Evolutionary conservation across 1,140 invertebrate genomes (phyloP).

Genomic region (Bicyclus anynana): DNA sequence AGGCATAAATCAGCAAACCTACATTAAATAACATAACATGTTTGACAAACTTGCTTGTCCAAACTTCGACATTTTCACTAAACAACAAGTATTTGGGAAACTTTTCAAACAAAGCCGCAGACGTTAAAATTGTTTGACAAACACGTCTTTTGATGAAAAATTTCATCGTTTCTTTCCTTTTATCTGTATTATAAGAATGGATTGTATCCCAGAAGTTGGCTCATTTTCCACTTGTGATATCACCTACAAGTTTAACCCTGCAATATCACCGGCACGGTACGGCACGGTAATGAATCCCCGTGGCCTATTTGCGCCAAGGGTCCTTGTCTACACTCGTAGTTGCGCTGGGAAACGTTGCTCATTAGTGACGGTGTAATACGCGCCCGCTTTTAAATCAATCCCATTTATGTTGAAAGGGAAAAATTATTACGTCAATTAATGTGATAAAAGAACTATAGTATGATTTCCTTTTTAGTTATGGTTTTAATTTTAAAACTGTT

Average conservation of each 20-base stretch:
- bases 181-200: no score
- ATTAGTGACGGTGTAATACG: slow-evolving; percentile 28
- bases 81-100: no score
- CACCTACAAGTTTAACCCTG: slow-evolving; percentile 1
- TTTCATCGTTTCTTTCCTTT: no score
- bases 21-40: no score
- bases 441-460: not conserved
- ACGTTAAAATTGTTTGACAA: no score
- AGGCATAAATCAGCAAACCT: no score
- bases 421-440: slow-evolving; percentile 1
- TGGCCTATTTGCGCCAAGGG: slow-evolving; percentile 29
- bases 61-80: no score
- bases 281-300: slow-evolving; percentile 19
- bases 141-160: no score
- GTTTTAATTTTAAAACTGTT: no score
- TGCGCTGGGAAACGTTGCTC: slow-evolving; percentile 26
- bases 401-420: slow-evolving; percentile 5
- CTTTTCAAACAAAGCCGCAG: no score
- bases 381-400: slow-evolving; percentile 13
- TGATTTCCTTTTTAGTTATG: no score
- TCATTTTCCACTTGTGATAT: not conserved
- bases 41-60: no score
- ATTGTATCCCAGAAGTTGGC: not conserved
- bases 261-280: slow-evolving; percentile 14
- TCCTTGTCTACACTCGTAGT: slow-evolving; percentile 21